These are phyloP conservation scores for Antrozous pallidus DNA, from an alignment of 2,797 vertebrate species.

Conservation along the genomic window DNA sequence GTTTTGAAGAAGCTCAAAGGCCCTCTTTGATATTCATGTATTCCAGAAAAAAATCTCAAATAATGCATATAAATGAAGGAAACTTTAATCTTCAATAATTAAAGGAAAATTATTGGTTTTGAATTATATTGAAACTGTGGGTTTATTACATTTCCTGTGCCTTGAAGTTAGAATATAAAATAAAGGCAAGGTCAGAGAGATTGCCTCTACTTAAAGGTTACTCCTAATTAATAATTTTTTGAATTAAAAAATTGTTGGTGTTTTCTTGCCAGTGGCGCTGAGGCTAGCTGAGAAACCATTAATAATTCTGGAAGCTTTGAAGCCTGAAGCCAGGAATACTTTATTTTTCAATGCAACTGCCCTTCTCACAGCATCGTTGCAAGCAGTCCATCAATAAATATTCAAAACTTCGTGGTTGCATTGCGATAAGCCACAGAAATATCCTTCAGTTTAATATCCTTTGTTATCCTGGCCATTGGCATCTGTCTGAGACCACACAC, in stretches of 20 bases:
- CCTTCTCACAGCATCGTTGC: neutral
- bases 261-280: neutral
- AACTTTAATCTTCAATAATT: slow-evolving; percentile 51
- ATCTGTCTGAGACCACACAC: neutral
- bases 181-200: slow-evolving; percentile 30
- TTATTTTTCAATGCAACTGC: slow-evolving; percentile 1
- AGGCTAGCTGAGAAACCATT: neutral
- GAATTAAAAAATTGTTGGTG: slow-evolving; percentile 36
- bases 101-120: slow-evolving; percentile 43
- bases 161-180: slow-evolving; percentile 24
- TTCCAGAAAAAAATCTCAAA: slow-evolving; percentile 49
- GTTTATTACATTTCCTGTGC: slow-evolving; percentile 35
- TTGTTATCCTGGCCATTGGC: neutral
- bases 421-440: neutral
- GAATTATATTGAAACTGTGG: neutral
- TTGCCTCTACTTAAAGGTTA: slow-evolving; percentile 31
- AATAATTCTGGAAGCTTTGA: slow-evolving; percentile 18
- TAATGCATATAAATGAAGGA: slow-evolving; percentile 64
- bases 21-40: slow-evolving; percentile 57
- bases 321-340: neutral
- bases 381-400: slow-evolving; percentile 24
- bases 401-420: neutral
- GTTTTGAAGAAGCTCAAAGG: slow-evolving; percentile 45
- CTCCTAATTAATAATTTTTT: slow-evolving; percentile 38
- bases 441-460: neutral